phyloP scores from a whole-genome alignment of 2,888 invertebrate genomes.

The Amphipoea oculea region DNA sequence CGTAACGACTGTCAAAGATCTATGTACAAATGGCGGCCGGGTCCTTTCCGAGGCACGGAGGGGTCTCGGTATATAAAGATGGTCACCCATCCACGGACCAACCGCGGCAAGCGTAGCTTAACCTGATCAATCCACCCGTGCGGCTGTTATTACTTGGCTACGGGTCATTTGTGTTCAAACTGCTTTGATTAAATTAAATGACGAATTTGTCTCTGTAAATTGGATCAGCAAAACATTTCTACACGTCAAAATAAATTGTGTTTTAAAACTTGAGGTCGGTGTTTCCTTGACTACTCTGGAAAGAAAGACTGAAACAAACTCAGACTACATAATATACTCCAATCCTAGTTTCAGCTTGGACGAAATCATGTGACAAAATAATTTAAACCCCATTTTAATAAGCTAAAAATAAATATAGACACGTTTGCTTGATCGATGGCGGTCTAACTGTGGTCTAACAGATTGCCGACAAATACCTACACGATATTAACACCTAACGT shows the following conservation, averaged over 20 bases:
- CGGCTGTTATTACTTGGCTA: too few species aligned
- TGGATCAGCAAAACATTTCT: too few species aligned
- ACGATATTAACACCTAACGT: slow-evolving; percentile 58
- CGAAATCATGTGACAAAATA: not conserved
- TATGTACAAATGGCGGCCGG: too few species aligned
- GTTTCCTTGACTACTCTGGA: not conserved
- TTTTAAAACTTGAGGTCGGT: not conserved
- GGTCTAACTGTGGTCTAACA: slow-evolving; percentile 43
- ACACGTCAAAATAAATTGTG: too few species aligned
- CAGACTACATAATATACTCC: not conserved
- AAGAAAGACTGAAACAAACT: not conserved
- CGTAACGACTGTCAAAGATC: too few species aligned
- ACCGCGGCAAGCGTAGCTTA: too few species aligned
- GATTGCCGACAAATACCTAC: slow-evolving; percentile 54
- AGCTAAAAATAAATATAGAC: slow-evolving; percentile 32
- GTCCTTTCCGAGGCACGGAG: too few species aligned
- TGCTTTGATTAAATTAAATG: not conserved
- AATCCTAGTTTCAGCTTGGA: not conserved
- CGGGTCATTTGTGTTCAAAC: not conserved
- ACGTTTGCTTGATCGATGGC: slow-evolving; percentile 47
- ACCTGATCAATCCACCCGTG: too few species aligned
- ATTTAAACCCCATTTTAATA: slow-evolving; percentile 28
- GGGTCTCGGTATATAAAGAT: too few species aligned
- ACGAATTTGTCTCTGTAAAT: not conserved
- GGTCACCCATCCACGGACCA: too few species aligned